phyloP scores from a whole-genome alignment of 2,113 vertebrate genomes.

The Hemibagrus wyckioides region DNA sequence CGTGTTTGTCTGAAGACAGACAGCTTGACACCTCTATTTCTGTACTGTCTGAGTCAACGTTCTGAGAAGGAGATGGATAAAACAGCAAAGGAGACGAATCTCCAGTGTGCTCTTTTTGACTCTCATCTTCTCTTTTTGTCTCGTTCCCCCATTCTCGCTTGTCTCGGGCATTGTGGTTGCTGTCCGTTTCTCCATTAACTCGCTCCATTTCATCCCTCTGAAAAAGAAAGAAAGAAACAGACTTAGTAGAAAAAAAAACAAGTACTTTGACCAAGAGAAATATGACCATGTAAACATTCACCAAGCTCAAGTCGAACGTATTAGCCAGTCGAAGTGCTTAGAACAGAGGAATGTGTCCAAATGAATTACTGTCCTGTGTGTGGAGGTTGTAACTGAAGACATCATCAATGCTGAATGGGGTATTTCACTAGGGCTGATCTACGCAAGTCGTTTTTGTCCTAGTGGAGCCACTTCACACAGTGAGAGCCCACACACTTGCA shows the following conservation, averaged over 20 bases:
- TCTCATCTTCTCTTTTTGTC: constrained; percentile 63
- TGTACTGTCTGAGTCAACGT: constrained; percentile 33
- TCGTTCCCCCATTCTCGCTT: constrained; percentile 67
- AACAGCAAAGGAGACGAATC: constrained; percentile 64
- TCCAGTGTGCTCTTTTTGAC: constrained; percentile 69
- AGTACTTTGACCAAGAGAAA: not conserved
- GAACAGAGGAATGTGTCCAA: constrained; percentile 1
- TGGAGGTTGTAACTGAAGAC: constrained; percentile 66
- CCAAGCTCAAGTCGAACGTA: not conserved
- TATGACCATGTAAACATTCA: constrained; percentile 6
- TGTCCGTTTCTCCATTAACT: constrained; percentile 76
- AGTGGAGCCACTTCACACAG: constrained; percentile 69
- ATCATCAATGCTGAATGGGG: constrained; percentile 59
- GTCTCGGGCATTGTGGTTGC: constrained; percentile 56
- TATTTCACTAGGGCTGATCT: constrained; percentile 58
- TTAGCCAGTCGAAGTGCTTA: not conserved
- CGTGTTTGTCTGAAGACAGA: not conserved
- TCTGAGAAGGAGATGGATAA: constrained; percentile 55
- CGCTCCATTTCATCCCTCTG: constrained; percentile 81
- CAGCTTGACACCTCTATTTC: not conserved
- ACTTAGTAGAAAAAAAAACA: not conserved
- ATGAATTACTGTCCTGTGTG: constrained; percentile 10
- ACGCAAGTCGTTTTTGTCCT: constrained; percentile 70
- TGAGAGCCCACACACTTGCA: constrained; percentile 58
- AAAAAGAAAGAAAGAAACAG: constrained; percentile 4